Percentiles rank a stretch among this genome's conserved stretches.
These are phyloP conservation scores for Novumbra hubbsi DNA, from an alignment of 2,797 vertebrate species.

Conservation along the genomic window DNA sequence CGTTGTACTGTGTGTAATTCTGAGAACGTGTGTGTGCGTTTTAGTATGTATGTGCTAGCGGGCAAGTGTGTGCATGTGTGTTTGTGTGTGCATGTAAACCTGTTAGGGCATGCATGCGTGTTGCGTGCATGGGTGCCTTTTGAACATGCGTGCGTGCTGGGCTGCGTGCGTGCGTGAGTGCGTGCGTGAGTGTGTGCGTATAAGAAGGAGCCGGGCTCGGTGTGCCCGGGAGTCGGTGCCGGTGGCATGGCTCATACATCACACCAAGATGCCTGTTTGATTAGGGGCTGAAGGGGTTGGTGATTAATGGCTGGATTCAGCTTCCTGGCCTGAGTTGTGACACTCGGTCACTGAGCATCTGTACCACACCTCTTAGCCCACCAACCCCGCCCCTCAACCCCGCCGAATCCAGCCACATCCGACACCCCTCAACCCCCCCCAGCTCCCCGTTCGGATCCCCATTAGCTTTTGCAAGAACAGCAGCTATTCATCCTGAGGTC, in stretches of 20 bases:
- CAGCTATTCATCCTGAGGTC: too few species aligned
- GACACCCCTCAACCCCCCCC: background rate
- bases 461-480: too few species aligned
- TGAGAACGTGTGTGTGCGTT: too few species aligned
- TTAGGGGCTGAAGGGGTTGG: constrained; percentile 97
- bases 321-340: constrained; percentile 96
- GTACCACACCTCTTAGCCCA: constrained; percentile 71
- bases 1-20: too few species aligned
- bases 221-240: constrained; percentile 71
- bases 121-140: too few species aligned
- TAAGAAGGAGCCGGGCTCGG: constrained; percentile 36
- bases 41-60: too few species aligned
- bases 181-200: constrained; percentile 37
- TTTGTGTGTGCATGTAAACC: too few species aligned
- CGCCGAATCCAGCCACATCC: background rate
- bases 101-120: too few species aligned
- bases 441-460: background rate
- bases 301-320: constrained; percentile 99
- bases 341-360: constrained; percentile 99
- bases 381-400: constrained; percentile 20
- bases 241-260: constrained; percentile 99
- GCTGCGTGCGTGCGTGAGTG: background rate
- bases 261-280: constrained; percentile 94
- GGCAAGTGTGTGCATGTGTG: too few species aligned
- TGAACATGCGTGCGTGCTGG: too few species aligned